phyloP scores from a whole-genome alignment of 2,113 vertebrate genomes.

The Acinonyx jubatus region DNA sequence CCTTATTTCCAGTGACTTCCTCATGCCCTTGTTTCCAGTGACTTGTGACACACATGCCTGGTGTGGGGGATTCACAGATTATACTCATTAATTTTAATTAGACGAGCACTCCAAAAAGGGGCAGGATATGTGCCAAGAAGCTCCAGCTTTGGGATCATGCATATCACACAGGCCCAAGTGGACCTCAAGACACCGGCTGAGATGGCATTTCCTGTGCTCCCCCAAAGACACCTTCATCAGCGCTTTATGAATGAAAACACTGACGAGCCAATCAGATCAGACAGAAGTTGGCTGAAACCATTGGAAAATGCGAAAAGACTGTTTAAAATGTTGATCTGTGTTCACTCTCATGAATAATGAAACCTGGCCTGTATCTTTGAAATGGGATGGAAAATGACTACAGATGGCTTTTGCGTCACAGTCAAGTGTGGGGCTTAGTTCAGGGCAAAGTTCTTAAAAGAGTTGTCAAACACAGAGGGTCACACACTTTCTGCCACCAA shows the following conservation, averaged over 20 bases:
- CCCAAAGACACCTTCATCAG: neutral
- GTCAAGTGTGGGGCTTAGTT: neutral
- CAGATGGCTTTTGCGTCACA: neutral
- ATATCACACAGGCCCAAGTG: neutral
- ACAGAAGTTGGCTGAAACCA: neutral
- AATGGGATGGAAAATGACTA: neutral
- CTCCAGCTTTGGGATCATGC: neutral
- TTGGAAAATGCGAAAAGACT: neutral
- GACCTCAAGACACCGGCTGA: neutral
- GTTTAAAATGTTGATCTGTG: neutral
- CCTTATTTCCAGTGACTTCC: neutral
- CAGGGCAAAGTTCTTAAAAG: neutral
- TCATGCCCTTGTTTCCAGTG: neutral
- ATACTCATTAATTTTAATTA: neutral
- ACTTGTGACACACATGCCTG: neutral
- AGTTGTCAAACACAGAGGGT: neutral
- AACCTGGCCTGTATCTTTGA: constrained; percentile 6
- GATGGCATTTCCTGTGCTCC: neutral
- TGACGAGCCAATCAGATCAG: neutral
- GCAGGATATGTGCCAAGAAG: neutral
- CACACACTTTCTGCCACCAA: neutral
- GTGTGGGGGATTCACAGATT: neutral
- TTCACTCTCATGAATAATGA: neutral
- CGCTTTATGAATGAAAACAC: neutral
- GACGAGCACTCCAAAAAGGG: neutral